Evolutionary conservation across 2,797 vertebrate genomes (phyloP), one percentile per base, ranked within the genome.

Genomic region (Ceyx erithaca): DNA sequence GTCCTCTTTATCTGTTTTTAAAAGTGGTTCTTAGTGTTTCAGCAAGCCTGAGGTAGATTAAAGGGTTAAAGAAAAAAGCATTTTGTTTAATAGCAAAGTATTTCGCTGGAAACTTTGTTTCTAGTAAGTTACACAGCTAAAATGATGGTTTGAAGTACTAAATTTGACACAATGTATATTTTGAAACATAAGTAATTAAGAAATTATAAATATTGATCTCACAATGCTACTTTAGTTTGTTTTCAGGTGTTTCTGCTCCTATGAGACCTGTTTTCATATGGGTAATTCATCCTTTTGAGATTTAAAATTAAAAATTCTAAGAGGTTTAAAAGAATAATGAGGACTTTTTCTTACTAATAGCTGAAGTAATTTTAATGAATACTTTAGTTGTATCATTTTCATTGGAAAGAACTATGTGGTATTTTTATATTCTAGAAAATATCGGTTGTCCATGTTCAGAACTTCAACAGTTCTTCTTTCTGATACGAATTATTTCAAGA

Each of bases 401-500:
- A 70, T 95, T 95, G 80, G 37, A 57, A 96, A 81, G 61, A 86
- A 85, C 37, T 62, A 48, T 43, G 82, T 59, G 59, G 77, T 71
- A 10, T 72, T 94, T 95, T 95, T 95, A 7, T 82, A 43, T 35
- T 82, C 55, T 85, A 83, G 81, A 87, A 94, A 94, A 93, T 69
- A 83, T 33, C 33, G 81, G 71, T 95, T 87, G 55, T 95, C 90
- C 70, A 19, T 86, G 63, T 80, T 89, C 76, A 81, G 82, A 84
- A 71, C 87, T 82, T 94, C 87, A 93, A 67, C 45, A 20, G 48
- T 87, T 94, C 63, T 93, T 72, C 76, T 87, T 96, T 87, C 89
- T 94, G 87, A 86, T 95, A 89, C 46, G 66, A 90, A 76, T 91
- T 71, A 73, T 94, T 95, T 95, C 71, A 94, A 68, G 79, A 93